phyloP scores from a whole-genome alignment of 1,140 invertebrate species.

The Pseudomyrmex dendroicus region DNA sequence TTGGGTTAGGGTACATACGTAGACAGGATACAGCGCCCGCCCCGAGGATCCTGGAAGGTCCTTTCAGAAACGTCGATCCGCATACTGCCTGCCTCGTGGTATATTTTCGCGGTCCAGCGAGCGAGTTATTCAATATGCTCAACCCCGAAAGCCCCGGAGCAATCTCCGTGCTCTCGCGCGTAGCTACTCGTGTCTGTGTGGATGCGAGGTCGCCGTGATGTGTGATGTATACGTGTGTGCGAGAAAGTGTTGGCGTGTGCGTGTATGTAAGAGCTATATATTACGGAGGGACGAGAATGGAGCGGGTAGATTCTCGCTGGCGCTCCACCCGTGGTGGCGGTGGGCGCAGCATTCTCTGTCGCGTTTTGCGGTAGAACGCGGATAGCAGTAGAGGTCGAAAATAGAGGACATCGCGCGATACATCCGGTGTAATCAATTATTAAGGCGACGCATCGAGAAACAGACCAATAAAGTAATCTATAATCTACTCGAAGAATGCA shows the following conservation, averaged over 20 bases:
- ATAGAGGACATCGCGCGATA: not conserved
- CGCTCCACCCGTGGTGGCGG: constrained; percentile 5
- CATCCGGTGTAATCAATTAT: constrained; percentile 42
- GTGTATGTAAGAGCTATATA: constrained; percentile 56
- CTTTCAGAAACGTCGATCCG: constrained; percentile 77
- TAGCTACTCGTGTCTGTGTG: constrained; percentile 47
- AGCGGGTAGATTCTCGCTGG: constrained; percentile 56
- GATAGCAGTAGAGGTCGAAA: not conserved
- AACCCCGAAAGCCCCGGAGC: constrained; percentile 83
- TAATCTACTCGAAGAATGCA: not conserved
- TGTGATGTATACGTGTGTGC: not conserved
- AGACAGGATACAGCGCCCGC: constrained; percentile 73
- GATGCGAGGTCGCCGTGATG: constrained; percentile 21
- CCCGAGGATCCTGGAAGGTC: constrained; percentile 75
- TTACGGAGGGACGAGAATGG: constrained; percentile 60
- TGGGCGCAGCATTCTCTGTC: not conserved
- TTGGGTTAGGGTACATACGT: constrained; percentile 68
- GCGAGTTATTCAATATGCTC: constrained; percentile 86
- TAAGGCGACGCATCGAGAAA: not conserved
- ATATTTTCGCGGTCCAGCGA: constrained; percentile 86
- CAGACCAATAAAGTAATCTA: no score
- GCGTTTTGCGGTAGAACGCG: constrained; percentile 44
- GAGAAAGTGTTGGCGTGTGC: not conserved
- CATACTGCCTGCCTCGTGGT: constrained; percentile 76
- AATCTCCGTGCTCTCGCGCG: constrained; percentile 78